Conservation (phyloP, 2,113 vertebrate genomes). For the Myanophis thanlyinensis region DNA sequence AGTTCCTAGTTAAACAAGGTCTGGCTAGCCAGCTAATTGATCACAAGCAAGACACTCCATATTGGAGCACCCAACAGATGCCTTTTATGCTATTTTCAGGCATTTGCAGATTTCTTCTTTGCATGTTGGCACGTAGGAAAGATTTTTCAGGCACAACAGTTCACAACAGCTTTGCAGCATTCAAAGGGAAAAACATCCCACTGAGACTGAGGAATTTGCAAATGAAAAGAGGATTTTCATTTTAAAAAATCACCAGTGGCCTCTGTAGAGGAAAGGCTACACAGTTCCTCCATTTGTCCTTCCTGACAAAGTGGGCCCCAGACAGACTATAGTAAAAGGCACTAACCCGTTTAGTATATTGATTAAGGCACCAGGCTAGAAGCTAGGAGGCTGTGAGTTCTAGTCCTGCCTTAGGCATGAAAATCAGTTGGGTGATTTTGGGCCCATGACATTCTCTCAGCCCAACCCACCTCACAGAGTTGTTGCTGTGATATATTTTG, state of each 20-base stretch:
- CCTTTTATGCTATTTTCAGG: background rate
- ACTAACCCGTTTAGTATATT: background rate
- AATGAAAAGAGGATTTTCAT: background rate
- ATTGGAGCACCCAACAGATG: background rate
- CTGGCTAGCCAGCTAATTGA: background rate
- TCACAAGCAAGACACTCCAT: background rate
- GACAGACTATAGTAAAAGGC: background rate
- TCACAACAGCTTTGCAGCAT: background rate
- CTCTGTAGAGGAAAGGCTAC: background rate
- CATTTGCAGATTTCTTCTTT: background rate
- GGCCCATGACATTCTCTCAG: background rate
- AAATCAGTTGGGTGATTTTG: background rate
- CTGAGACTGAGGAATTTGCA: background rate
- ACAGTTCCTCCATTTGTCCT: background rate
- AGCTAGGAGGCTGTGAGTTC: background rate
- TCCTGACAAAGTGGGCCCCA: background rate
- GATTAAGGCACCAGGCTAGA: background rate
- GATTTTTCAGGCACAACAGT: conserved; percentile 1
- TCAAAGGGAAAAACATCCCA: background rate
- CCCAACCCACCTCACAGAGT: background rate
- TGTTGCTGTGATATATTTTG: background rate
- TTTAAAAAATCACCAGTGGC: background rate
- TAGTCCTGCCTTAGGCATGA: background rate
- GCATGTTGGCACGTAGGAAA: background rate
- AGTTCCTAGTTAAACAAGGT: conserved; percentile 33